Conservation (phyloP, 2,888 invertebrate genomes). For the Drosophila koepferae region DNA sequence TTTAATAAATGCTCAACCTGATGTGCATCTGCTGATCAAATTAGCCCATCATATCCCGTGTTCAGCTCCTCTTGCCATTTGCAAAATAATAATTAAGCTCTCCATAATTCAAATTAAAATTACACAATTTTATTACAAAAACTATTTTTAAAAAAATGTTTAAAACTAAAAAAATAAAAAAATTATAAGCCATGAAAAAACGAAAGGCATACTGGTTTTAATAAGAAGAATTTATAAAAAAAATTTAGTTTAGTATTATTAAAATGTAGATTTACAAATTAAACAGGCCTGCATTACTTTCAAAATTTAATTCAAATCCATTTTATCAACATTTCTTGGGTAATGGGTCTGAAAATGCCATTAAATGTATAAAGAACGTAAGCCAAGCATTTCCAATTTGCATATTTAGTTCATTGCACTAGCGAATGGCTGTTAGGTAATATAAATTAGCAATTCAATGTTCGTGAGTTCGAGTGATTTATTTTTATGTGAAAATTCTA, state of each 20-base stretch:
- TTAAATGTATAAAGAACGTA: background rate
- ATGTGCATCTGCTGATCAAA: constrained; percentile 13
- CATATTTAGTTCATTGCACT: constrained; percentile 6
- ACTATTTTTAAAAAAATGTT: too few relatives aligned
- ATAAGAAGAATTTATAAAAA: background rate
- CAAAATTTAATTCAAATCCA: background rate
- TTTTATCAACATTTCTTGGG: background rate
- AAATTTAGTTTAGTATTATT: background rate
- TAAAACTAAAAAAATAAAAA: too few relatives aligned
- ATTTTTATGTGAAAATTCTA: background rate
- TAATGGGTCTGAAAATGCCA: background rate
- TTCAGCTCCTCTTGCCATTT: background rate
- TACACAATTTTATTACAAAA: constrained; percentile 21
- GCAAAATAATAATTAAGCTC: constrained; percentile 11
- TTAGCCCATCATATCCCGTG: background rate
- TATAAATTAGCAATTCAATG: background rate
- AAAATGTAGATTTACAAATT: background rate
- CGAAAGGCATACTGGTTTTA: background rate
- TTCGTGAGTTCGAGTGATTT: constrained; percentile 22
- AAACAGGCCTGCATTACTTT: too few relatives aligned
- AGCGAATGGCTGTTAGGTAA: background rate
- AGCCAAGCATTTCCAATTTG: background rate
- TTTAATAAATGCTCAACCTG: constrained; percentile 4
- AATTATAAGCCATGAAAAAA: constrained; percentile 5
- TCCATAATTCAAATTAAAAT: constrained; percentile 13